Conservation (phyloP, 2,113 vertebrate genomes). For the Spea multiplicata region DNA sequence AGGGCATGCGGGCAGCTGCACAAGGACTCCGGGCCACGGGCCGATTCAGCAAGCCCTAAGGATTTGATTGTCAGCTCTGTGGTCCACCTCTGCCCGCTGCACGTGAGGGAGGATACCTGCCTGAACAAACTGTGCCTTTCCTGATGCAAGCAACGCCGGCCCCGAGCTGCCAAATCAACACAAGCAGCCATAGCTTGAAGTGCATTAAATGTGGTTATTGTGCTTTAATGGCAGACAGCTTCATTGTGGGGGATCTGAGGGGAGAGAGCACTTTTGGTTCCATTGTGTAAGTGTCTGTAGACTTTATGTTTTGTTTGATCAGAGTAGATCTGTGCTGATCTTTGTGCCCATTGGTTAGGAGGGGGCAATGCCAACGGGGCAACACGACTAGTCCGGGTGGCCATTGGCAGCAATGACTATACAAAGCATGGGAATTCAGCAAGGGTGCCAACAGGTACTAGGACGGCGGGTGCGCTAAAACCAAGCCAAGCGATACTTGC, state of each 20-base stretch:
- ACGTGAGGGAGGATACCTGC: background rate
- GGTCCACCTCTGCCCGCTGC: no score
- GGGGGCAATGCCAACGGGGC: background rate
- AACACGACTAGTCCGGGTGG: background rate
- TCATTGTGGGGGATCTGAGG: background rate
- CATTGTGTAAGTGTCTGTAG: background rate
- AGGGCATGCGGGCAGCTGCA: background rate
- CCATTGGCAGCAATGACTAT: no score
- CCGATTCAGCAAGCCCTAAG: no score
- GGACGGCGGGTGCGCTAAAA: no score
- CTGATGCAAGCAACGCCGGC: conserved; percentile 19
- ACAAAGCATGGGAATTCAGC: no score
- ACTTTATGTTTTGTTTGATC: background rate
- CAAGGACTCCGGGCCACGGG: background rate
- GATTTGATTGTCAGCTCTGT: no score
- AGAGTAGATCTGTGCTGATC: background rate
- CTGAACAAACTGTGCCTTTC: conserved; percentile 38
- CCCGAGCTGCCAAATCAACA: conserved; percentile 30
- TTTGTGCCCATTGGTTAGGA: conserved; percentile 12
- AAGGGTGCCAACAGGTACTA: no score
- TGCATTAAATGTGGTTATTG: conserved; percentile 47
- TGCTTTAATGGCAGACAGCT: conserved; percentile 38
- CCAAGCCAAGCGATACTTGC: no score
- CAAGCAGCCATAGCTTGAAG: conserved; percentile 38
- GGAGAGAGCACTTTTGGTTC: conserved; percentile 17